phyloP scores from a whole-genome alignment of 2,113 vertebrate species.

The Tursiops truncatus region DNA sequence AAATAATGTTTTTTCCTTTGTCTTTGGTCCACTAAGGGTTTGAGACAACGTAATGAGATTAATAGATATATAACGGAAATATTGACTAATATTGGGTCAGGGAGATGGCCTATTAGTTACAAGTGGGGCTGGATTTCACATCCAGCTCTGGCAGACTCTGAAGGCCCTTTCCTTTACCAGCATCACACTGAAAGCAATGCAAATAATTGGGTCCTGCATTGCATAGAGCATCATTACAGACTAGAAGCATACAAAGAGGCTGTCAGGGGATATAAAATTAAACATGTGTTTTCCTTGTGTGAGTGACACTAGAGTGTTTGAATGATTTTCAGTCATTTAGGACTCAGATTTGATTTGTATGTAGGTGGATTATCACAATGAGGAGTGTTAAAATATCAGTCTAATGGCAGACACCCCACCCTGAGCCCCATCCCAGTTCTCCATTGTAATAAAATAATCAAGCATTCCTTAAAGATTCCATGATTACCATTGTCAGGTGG shows the following conservation, averaged over 20 bases:
- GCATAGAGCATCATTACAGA: not conserved
- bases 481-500: not conserved
- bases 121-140: not conserved
- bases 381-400: not conserved
- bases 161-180: not conserved
- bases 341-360: not conserved
- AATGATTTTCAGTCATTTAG: not conserved
- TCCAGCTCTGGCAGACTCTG: not conserved
- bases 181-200: not conserved
- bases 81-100: not conserved
- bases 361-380: not conserved
- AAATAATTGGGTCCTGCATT: accelerated
- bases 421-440: not conserved
- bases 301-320: not conserved
- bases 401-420: not conserved
- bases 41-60: not conserved
- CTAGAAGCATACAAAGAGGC: not conserved
- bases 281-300: not conserved
- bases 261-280: not conserved
- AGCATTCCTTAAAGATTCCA: not conserved
- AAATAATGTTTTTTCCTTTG: not conserved
- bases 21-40: not conserved
- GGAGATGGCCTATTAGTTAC: not conserved
- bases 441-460: not conserved
- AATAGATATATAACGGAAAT: not conserved